Evolutionary conservation across 2,888 invertebrate species (phyloP), one percentile per base, ranked within the genome.

Genomic region (Drosophila testacea): DNA sequence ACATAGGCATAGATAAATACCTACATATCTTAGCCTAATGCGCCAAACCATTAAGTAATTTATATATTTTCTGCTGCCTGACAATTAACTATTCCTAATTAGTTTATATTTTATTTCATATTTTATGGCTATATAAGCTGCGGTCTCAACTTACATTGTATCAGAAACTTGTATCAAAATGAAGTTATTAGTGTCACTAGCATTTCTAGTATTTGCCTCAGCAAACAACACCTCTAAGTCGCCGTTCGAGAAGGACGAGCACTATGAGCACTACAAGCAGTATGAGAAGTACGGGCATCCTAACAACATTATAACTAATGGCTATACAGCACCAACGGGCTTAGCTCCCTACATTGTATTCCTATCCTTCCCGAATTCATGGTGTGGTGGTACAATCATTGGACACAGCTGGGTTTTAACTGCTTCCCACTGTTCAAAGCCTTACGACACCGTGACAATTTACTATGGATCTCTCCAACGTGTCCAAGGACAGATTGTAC

Each of bases 401-500:
- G 73, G 73, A 7, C 47, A 73, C 22, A 64, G 34, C 9, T 75
- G 75, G 75, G 54, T 75, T 4, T 4, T 75, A 6, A 75, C 78
- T 0, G 75, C 75, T 0, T 41, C 68, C 1, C 73, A 75, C 1
- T 75, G 75, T 9, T 60, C 78, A 0, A 63, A 56, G 7, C 46
- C 55, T 0, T 46, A 10, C 41, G 30, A 41, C 30, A 65, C 73
- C 0, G 79, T 80, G 1, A 80, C 78, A 36, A 77, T 89, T 0
- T 77, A 84, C 52, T 79, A 90, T 48, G 91, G 90, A 16, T 79
- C 84, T 0, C 83, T 70, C 10, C 52, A 46, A 2, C 85, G 85
- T 13, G 76, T 61, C 2, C 60, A 71, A 9, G 76, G 83, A 11
- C 57, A 69, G 16, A 42, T 76, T 1, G 66, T 47, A 1, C 64